Conservation (phyloP, 2,113 vertebrate species). For the Upupa epops region DNA sequence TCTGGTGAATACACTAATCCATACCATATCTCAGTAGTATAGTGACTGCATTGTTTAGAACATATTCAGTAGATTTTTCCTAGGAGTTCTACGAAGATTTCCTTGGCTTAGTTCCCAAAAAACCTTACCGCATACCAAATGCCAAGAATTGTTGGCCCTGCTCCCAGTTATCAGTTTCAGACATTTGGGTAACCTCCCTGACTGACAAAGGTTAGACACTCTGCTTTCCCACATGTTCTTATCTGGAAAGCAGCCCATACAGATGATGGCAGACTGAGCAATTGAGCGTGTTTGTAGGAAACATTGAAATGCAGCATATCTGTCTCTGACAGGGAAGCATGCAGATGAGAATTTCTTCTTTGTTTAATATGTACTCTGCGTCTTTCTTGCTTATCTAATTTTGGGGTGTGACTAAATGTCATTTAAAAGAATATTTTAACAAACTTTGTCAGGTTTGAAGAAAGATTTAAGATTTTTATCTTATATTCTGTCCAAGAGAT, state of each 20-base stretch:
- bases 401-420: not conserved
- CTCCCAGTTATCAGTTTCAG: slow-evolving; percentile 35
- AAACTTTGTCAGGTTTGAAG: not conserved
- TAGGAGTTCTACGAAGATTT: not conserved
- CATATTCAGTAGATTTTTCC: not conserved
- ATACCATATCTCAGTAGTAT: not conserved
- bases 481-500: not conserved
- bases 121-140: not conserved
- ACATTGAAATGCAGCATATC: not conserved
- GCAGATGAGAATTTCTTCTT: not conserved
- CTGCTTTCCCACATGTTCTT: slow-evolving; percentile 9
- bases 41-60: not conserved
- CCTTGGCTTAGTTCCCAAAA: not conserved
- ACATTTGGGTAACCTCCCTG: slow-evolving; percentile 36
- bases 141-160: slow-evolving; percentile 18
- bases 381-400: not conserved
- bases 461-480: not conserved
- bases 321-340: not conserved
- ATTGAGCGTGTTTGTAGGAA: not conserved
- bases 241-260: slow-evolving; percentile 11
- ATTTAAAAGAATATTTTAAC: not conserved
- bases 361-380: not conserved
- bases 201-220: not conserved
- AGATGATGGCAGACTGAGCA: not conserved
- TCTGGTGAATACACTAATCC: not conserved